phyloP scores from a whole-genome alignment of 2,113 vertebrate species.

The Colius striatus region DNA sequence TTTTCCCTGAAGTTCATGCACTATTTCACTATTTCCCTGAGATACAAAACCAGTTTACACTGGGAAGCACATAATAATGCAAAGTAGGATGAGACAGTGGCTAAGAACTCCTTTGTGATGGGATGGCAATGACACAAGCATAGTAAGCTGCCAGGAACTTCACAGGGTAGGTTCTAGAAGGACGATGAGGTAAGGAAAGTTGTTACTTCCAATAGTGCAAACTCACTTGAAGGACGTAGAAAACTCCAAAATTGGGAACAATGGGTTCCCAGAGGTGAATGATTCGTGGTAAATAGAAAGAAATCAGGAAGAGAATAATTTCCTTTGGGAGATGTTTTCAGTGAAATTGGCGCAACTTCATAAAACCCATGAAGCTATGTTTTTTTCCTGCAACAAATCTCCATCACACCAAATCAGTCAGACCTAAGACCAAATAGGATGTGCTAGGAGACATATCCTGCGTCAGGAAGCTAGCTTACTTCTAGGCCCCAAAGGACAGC shows the following conservation, averaged over 20 bases:
- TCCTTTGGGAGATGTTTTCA: slow-evolving; percentile 19
- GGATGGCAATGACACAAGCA: background rate
- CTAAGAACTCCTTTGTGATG: background rate
- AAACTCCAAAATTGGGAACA: background rate
- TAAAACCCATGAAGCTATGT: background rate
- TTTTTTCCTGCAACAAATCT: background rate
- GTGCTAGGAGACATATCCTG: background rate
- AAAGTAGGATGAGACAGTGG: background rate
- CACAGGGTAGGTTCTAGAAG: background rate
- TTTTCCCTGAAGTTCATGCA: background rate
- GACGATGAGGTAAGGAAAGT: background rate
- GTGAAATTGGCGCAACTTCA: background rate
- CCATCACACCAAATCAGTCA: background rate
- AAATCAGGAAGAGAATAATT: slow-evolving; percentile 4
- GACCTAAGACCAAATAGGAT: background rate
- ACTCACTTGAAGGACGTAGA: background rate
- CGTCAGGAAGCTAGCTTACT: background rate
- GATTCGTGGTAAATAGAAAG: background rate
- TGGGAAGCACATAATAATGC: background rate
- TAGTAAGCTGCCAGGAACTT: background rate
- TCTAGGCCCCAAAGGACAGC: background rate
- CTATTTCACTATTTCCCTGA: background rate
- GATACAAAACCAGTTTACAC: background rate
- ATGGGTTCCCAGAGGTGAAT: background rate
- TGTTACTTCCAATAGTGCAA: background rate